Evolutionary conservation across 2,797 vertebrate genomes (phyloP).

Genomic region (Sitta carolinensis): DNA sequence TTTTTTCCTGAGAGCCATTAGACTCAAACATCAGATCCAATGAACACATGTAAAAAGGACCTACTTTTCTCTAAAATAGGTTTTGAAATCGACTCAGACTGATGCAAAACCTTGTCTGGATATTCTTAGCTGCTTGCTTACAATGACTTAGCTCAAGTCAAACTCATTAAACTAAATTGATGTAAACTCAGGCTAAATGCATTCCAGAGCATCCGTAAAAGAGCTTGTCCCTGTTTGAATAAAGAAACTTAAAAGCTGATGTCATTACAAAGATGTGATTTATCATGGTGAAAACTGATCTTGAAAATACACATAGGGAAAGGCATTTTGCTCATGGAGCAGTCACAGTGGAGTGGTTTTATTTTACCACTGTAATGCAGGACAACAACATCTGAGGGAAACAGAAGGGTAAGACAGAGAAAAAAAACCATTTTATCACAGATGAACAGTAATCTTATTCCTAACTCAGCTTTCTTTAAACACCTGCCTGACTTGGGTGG

Average conservation of each 20-base stretch:
- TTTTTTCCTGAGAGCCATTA: not conserved
- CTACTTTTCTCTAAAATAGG: not conserved
- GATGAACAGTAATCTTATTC: not conserved
- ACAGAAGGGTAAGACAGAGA: not conserved
- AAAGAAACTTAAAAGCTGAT: slow-evolving; percentile 11
- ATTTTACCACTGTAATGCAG: not conserved
- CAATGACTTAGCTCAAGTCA: not conserved
- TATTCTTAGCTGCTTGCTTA: not conserved
- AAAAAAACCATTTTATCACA: not conserved
- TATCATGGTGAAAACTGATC: not conserved
- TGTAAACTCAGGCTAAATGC: not conserved
- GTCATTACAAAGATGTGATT: not conserved
- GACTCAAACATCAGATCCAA: not conserved
- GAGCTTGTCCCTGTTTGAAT: not conserved
- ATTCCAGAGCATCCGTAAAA: not conserved
- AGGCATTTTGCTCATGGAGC: not conserved
- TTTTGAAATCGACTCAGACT: not conserved
- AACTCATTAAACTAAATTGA: not conserved
- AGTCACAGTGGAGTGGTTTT: not conserved
- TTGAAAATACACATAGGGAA: not conserved
- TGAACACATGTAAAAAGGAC: not conserved
- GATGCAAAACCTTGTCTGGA: not conserved
- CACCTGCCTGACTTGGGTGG: not conserved
- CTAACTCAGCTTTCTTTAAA: not conserved
- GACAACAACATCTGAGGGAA: not conserved